A percentile compares a stretch with the other conserved stretches of the same genome.
These are phyloP conservation scores for Copidosoma aretas DNA, from an alignment of 2,888 invertebrate species.

Conservation along the genomic window DNA sequence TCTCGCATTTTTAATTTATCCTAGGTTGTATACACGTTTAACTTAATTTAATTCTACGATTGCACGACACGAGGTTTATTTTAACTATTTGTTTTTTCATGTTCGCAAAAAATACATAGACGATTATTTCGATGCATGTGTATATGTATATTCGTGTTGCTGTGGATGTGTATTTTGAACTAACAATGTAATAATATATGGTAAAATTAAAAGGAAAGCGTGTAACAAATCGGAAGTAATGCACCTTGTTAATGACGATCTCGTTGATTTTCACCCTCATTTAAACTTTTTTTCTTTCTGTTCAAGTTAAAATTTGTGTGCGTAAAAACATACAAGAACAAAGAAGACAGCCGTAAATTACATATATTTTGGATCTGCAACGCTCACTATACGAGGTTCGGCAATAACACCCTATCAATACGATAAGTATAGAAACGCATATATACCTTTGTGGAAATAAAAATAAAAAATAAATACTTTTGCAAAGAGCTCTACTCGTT, in stretches of 20 bases:
- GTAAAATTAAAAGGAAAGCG: slow-evolving; percentile 7
- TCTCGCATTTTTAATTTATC: no score
- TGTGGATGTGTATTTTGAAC: slow-evolving; percentile 18
- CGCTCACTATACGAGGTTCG: slow-evolving; percentile 9
- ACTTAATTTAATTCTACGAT: slow-evolving; percentile 51
- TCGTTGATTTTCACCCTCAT: no score
- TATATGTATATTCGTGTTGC: slow-evolving; percentile 1
- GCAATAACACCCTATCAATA: no score
- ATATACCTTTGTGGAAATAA: neutral
- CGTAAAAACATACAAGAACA: no score
- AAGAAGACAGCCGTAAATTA: neutral
- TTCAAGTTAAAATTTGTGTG: neutral
- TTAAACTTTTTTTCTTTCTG: no score
- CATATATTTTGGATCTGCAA: slow-evolving; percentile 23
- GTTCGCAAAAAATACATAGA: slow-evolving; percentile 3
- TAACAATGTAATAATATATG: slow-evolving; percentile 12
- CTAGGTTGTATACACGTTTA: neutral
- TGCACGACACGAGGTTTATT: slow-evolving; percentile 51
- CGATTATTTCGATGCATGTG: neutral
- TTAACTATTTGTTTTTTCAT: slow-evolving; percentile 22
- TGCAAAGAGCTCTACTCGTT: slow-evolving; percentile 25
- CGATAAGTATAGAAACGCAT: no score
- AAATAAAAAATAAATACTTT: slow-evolving; percentile 43
- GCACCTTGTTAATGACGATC: slow-evolving; percentile 1
- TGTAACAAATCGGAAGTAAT: slow-evolving; percentile 25